Evolutionary conservation across 1,140 invertebrate species (phyloP).

Genomic region (Vanessa tameamea): DNA sequence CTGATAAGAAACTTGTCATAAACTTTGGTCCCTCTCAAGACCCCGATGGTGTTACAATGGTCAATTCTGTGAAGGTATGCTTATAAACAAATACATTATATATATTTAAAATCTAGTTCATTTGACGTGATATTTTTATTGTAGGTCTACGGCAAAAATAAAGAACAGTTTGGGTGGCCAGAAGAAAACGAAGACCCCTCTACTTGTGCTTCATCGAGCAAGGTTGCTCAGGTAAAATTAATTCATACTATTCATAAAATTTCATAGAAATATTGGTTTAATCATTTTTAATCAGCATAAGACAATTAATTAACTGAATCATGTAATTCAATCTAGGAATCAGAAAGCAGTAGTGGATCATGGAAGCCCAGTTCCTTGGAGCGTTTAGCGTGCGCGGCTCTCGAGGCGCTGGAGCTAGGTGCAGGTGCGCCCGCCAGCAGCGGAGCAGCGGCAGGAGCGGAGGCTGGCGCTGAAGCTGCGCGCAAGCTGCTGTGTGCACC

Average conservation of each 20-base stretch:
- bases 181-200: constrained; percentile 94
- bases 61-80: constrained; percentile 94
- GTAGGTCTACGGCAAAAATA: constrained; percentile 93
- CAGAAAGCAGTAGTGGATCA: constrained; percentile 50
- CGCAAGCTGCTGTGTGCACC: constrained; percentile 91
- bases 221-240: constrained; percentile 64
- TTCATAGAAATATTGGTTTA: no score
- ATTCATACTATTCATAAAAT: background rate
- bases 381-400: constrained; percentile 70
- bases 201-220: constrained; percentile 81
- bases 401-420: constrained; percentile 73
- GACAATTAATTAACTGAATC: no score
- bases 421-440: constrained; percentile 46
- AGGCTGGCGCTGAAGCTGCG: constrained; percentile 76
- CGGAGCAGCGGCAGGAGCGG: constrained; percentile 47
- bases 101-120: background rate
- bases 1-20: constrained; percentile 95
- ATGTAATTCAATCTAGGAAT: constrained; percentile 43
- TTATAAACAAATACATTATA: background rate
- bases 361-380: constrained; percentile 73
- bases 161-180: constrained; percentile 98
- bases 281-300: no score
- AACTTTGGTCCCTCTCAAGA: constrained; percentile 95
- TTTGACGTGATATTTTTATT: constrained; percentile 23
- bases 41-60: constrained; percentile 92